A percentile compares a stretch with the other conserved stretches of the same genome.
Evolutionary conservation across 2,113 vertebrate species (phyloP).

Genomic region (Catharus fuscescens): DNA sequence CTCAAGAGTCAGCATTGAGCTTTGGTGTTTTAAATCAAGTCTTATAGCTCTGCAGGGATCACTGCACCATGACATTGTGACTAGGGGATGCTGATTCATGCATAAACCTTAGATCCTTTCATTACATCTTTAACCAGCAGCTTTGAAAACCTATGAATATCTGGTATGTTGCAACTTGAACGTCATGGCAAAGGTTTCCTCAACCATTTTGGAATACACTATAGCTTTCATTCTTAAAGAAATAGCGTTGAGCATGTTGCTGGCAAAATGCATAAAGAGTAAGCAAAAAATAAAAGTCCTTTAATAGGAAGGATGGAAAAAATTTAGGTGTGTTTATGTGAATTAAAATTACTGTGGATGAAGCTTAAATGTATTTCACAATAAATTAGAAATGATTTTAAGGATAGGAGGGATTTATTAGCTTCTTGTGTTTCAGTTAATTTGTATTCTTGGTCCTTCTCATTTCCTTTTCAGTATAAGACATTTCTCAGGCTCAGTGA

Average conservation of each 20-base stretch:
- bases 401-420: not conserved
- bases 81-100: slow-evolving; percentile 73
- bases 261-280: not conserved
- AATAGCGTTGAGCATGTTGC: not conserved
- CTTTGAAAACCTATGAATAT: slow-evolving; percentile 21
- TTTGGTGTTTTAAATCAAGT: slow-evolving; percentile 58
- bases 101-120: slow-evolving; percentile 43
- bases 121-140: slow-evolving; percentile 19
- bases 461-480: not conserved
- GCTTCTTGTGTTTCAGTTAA: not conserved
- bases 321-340: not conserved
- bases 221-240: not conserved
- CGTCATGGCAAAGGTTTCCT: not conserved
- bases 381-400: not conserved
- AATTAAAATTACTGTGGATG: not conserved
- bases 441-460: not conserved
- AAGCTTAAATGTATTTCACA: not conserved
- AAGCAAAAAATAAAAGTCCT: not conserved
- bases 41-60: slow-evolving; percentile 65
- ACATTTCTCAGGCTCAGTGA: not conserved
- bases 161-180: not conserved
- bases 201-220: not conserved
- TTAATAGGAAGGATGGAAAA: not conserved
- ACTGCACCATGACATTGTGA: slow-evolving; percentile 66
- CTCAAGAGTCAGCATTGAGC: slow-evolving; percentile 11